These are phyloP conservation scores for Hemaris fuciformis DNA, from an alignment of 2,888 invertebrate species.

Conservation along the genomic window DNA sequence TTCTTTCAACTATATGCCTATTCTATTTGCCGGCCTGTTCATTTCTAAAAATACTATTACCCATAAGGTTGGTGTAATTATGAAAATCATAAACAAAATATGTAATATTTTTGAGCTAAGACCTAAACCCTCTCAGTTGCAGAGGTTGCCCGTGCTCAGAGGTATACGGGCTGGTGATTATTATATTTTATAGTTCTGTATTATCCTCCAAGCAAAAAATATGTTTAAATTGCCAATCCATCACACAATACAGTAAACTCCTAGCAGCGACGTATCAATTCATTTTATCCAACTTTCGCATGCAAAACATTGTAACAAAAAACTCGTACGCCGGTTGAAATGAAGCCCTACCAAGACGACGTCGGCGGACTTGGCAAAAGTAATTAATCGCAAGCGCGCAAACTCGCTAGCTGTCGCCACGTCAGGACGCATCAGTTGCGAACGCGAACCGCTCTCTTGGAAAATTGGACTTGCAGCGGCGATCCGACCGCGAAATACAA, in stretches of 20 bases:
- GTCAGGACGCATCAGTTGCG: slow-evolving; percentile 70
- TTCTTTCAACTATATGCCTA: no score
- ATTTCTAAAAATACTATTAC: no score
- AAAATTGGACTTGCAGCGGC: slow-evolving; percentile 69
- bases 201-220: no score
- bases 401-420: slow-evolving; percentile 62
- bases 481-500: slow-evolving; percentile 64
- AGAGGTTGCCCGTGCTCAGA: no score
- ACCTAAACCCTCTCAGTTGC: no score
- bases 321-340: slow-evolving; percentile 59
- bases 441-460: slow-evolving; percentile 58
- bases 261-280: slow-evolving; percentile 32
- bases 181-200: no score
- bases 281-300: slow-evolving; percentile 35
- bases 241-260: neutral
- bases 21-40: no score
- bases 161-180: no score
- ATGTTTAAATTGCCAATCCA: neutral
- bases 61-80: no score
- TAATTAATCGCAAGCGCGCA: slow-evolving; percentile 66
- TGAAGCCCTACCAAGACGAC: slow-evolving; percentile 58
- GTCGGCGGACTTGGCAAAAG: slow-evolving; percentile 63
- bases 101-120: no score
- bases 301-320: slow-evolving; percentile 58
- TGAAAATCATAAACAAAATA: no score